Evolutionary conservation across 2,797 vertebrate genomes (phyloP).

Genomic region (Notoglanidium macrostoma): DNA sequence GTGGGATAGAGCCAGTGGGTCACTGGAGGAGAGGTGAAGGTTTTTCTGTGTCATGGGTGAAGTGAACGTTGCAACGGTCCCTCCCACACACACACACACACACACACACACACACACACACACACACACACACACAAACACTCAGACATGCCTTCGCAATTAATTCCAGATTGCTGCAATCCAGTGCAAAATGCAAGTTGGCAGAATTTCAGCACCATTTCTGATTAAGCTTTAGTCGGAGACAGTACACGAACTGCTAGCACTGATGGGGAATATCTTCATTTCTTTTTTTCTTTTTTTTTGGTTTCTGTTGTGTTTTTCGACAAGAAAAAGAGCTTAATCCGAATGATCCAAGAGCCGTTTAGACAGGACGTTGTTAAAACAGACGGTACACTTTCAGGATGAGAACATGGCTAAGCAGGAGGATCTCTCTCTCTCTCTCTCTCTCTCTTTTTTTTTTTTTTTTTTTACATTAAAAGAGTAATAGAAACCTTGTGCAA

Average conservation of each 20-base stretch:
- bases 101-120: slow-evolving; percentile 18
- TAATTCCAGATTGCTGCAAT: slow-evolving; percentile 25
- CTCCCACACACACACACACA: slow-evolving; percentile 10
- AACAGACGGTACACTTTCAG: slow-evolving; percentile 26
- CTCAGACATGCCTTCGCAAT: slow-evolving; percentile 13
- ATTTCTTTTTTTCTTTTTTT: background rate
- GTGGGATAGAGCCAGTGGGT: slow-evolving; percentile 16
- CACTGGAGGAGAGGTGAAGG: slow-evolving; percentile 28
- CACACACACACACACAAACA: slow-evolving; percentile 13
- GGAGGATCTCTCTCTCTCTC: background rate
- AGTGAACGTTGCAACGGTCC: slow-evolving; percentile 9
- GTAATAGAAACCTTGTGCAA: background rate
- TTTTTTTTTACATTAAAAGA: background rate
- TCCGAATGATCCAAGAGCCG: background rate
- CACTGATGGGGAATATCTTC: slow-evolving; percentile 16
- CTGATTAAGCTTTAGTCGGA: slow-evolving; percentile 6
- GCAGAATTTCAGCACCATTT: slow-evolving; percentile 7
- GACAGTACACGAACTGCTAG: slow-evolving; percentile 19
- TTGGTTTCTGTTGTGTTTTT: background rate
- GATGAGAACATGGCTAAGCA: slow-evolving; percentile 12
- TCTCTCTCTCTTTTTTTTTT: background rate
- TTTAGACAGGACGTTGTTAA: slow-evolving; percentile 26
- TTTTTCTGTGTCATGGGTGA: slow-evolving; percentile 10
- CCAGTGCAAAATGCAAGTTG: slow-evolving; percentile 18
- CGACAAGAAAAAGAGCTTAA: background rate